Base-by-base conservation (phyloP, 2,113 vertebrate species). In the Thryonomys swinderianus region DNA sequence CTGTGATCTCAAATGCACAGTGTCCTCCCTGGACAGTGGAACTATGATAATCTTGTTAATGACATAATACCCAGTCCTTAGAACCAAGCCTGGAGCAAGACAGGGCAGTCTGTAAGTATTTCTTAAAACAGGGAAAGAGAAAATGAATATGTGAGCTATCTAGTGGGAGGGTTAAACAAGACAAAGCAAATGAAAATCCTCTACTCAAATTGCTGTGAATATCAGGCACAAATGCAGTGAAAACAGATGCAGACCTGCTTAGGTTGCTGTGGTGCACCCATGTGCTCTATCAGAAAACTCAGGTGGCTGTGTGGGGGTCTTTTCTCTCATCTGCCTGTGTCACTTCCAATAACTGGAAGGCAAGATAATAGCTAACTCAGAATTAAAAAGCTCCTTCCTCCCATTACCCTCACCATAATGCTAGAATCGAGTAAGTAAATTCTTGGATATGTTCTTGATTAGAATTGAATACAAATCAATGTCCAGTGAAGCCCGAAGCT, bases 401-500 rank as follows among this genome's bases (percentile, higher is more conserved):
- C 25, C 23, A 73, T 69, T 86, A 62, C 92, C 73, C 85, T 96
- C 61, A 66, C 85, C 61, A 34, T 55, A 53, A 88, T 78, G 40
- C 59, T 95, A 78, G 81, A 83, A 97, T 71, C 0, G 4, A 96
- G 86, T 87, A 94, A 95, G 93, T 94, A 57, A 90, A 93, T 97
- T 96, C 95, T 96, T 96, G 96, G 83, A 61, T 92, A 53, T 95
- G 42, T 85, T 92, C 85, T 91, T 97, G 96, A 96, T 96, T 93
- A 59, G 73, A 95, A 96, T 94, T 95, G 96, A 97, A 97, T 94
- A 92, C 85, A 96, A 97, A 97, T 98, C 97, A 95, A 96, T 97
- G 93, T 51, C 81, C 96, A 96, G 95, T 61, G 83, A 96, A 97
- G 85, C 88, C 88, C 23, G 53, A 93, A 88, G 59, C 32, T 97